phyloP scores from a whole-genome alignment of 2,113 vertebrate genomes.

The Pan paniscus region DNA sequence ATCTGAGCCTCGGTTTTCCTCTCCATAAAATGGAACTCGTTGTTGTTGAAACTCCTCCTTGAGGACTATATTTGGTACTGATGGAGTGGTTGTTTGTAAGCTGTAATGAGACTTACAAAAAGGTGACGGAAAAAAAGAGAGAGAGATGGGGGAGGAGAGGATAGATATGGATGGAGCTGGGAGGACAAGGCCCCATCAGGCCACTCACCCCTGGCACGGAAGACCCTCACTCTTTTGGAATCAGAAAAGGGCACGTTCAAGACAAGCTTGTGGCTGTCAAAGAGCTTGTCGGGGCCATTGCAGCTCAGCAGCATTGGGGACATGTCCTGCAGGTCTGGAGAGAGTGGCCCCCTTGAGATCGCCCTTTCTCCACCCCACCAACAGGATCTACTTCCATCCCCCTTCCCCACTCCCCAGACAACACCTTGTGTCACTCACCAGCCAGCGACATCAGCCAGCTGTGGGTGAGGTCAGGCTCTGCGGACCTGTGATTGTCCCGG shows the following conservation, averaged over 20 bases:
- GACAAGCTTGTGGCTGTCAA: slow-evolving; percentile 87
- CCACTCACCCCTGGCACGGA: slow-evolving; percentile 77
- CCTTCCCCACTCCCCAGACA: accelerated
- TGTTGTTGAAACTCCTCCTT: neutral
- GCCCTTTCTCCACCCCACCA: accelerated
- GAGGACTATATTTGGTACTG: accelerated
- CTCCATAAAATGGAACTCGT: neutral
- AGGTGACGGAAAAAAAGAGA: too few relatives aligned
- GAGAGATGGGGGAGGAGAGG: neutral
- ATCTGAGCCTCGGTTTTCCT: neutral
- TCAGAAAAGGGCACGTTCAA: slow-evolving; percentile 85
- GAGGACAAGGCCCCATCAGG: neutral
- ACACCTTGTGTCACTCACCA: slow-evolving; percentile 20
- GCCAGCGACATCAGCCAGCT: neutral
- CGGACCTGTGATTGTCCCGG: slow-evolving; percentile 77
- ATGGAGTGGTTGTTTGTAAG: neutral
- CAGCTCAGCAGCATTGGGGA: slow-evolving; percentile 90
- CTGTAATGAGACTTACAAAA: neutral
- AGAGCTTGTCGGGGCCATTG: slow-evolving; percentile 86
- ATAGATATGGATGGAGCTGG: neutral
- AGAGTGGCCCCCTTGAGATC: neutral
- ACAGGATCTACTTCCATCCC: accelerated
- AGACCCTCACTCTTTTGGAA: slow-evolving; percentile 87
- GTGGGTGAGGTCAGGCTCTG: neutral
- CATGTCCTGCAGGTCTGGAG: slow-evolving; percentile 93